A percentile compares a stretch with the other conserved stretches of the same genome.
Evolutionary conservation across 1,140 invertebrate genomes (phyloP).

Genomic region (Eriosoma lanigerum): DNA sequence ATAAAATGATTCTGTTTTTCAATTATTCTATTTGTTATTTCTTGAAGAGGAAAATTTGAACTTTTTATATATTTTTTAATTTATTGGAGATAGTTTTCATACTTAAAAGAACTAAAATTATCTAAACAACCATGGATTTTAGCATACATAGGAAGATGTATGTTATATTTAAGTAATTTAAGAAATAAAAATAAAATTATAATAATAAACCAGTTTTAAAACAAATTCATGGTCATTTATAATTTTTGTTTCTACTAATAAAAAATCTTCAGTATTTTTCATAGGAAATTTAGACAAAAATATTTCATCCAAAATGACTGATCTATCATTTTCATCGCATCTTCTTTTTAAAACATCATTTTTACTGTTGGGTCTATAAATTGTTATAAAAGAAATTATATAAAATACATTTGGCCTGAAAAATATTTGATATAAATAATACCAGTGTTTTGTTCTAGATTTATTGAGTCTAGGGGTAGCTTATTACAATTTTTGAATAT

Average conservation of each 20-base stretch:
- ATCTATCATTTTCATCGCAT: no score
- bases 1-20: neutral
- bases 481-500: no score
- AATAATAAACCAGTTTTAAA: neutral
- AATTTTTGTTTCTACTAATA: neutral
- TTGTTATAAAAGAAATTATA: no score
- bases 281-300: neutral
- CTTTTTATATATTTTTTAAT: conserved; percentile 3
- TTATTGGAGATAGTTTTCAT: conserved; percentile 12
- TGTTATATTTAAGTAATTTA: no score
- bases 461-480: no score
- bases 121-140: neutral
- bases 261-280: neutral
- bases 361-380: neutral
- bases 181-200: neutral
- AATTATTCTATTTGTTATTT: neutral
- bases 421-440: no score
- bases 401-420: no score
- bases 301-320: neutral
- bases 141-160: conserved; percentile 8
- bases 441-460: no score
- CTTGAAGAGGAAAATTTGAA: neutral
- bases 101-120: conserved; percentile 5
- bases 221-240: neutral
- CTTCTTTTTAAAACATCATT: neutral